phyloP scores from a whole-genome alignment of 2,797 vertebrate species.

The Cryptoprocta ferox region DNA sequence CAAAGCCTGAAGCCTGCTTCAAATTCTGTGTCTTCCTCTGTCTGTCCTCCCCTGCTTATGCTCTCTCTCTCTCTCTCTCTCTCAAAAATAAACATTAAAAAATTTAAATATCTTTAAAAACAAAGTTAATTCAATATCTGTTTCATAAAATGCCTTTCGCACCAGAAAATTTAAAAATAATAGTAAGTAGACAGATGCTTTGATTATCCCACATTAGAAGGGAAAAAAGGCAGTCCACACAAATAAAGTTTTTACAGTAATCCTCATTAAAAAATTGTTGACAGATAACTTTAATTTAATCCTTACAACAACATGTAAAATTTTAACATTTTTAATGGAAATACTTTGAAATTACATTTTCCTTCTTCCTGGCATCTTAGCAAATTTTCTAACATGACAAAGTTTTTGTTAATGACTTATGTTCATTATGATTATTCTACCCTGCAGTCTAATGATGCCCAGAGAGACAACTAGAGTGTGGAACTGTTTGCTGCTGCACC shows the following conservation, averaged over 20 bases:
- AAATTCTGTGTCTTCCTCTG: too few relatives aligned
- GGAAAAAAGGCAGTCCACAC: neutral
- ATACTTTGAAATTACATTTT: constrained; percentile 50
- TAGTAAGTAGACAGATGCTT: neutral
- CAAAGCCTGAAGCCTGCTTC: too few relatives aligned
- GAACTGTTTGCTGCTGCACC: constrained; percentile 28
- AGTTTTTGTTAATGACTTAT: constrained; percentile 54
- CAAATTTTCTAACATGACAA: constrained; percentile 37
- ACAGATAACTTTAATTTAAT: constrained; percentile 49
- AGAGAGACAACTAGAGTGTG: constrained; percentile 33
- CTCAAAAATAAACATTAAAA: too few relatives aligned
- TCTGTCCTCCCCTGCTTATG: too few relatives aligned
- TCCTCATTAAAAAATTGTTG: neutral
- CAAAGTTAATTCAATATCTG: neutral
- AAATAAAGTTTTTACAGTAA: constrained; percentile 8
- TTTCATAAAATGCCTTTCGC: neutral
- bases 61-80: too few relatives aligned
- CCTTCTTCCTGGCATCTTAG: constrained; percentile 35
- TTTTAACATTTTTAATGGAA: constrained; percentile 24
- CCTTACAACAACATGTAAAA: constrained; percentile 41
- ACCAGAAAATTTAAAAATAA: neutral
- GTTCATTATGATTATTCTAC: constrained; percentile 56
- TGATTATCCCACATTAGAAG: neutral
- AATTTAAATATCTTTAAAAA: too few relatives aligned
- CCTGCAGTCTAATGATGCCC: constrained; percentile 64